Percentiles rank a stretch among this genome's conserved stretches.
Conservation (phyloP, 2,113 vertebrate genomes). For the Carassius auratus region DNA sequence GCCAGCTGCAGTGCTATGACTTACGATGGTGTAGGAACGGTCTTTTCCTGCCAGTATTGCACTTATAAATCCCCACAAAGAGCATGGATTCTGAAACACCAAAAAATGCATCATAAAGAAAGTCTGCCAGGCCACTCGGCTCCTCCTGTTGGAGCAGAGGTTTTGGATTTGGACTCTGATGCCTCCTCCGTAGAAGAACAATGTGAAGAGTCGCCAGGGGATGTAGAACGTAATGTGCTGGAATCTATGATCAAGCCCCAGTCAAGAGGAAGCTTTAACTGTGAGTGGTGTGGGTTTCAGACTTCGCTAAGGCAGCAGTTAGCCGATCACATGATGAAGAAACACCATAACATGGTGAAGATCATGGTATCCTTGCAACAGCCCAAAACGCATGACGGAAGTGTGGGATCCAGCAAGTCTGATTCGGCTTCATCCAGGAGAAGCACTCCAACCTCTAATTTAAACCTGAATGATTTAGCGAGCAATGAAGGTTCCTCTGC, state of each 20-base stretch:
- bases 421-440: conserved; percentile 79
- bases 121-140: conserved; percentile 75
- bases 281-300: conserved; percentile 97
- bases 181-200: conserved; percentile 79
- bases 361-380: conserved; percentile 85
- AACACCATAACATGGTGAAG: conserved; percentile 95
- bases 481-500: conserved; percentile 74
- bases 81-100: conserved; percentile 91
- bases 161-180: conserved; percentile 62
- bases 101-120: conserved; percentile 92
- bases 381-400: conserved; percentile 76
- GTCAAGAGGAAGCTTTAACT: conserved; percentile 89
- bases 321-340: conserved; percentile 96
- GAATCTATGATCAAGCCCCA: conserved; percentile 88
- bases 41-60: conserved; percentile 95
- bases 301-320: conserved; percentile 89
- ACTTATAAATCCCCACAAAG: conserved; percentile 93
- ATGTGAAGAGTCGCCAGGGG: conserved; percentile 80
- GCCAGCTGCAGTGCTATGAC: conserved; percentile 86
- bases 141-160: conserved; percentile 65
- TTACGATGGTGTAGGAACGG: conserved; percentile 86
- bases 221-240: conserved; percentile 83
- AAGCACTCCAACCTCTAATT: conserved; percentile 80
- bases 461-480: conserved; percentile 73
- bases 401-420: conserved; percentile 75